phyloP scores from a whole-genome alignment of 2,797 vertebrate species.

The Coregonus suidteri region DNA sequence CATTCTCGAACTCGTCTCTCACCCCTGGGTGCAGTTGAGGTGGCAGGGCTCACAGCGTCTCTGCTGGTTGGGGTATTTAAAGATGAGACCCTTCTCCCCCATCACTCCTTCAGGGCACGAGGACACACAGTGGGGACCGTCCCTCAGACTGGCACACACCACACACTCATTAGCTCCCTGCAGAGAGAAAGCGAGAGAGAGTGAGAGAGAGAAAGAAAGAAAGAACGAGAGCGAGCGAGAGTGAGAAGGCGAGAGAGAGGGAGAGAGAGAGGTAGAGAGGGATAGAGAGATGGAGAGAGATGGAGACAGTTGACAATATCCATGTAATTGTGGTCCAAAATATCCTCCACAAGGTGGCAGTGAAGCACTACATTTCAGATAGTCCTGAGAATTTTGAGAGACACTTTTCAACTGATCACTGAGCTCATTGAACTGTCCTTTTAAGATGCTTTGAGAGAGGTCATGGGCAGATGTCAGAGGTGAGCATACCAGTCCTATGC shows the following conservation, averaged over 20 bases:
- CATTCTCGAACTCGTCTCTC: slow-evolving; percentile 36
- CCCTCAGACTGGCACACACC: slow-evolving; percentile 80
- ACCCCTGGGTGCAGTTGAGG: slow-evolving; percentile 90
- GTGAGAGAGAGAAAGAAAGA: slow-evolving; percentile 1
- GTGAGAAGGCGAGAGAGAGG: no score
- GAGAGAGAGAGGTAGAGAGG: no score
- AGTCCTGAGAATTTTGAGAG: neutral
- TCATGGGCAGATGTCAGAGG: neutral
- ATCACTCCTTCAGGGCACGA: slow-evolving; percentile 86
- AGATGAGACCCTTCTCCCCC: slow-evolving; percentile 87
- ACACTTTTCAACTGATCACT: neutral
- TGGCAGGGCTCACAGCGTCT: slow-evolving; percentile 86
- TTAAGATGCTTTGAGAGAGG: neutral
- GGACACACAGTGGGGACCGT: slow-evolving; percentile 91
- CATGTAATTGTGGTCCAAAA: neutral
- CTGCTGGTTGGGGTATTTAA: slow-evolving; percentile 83
- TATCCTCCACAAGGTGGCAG: slow-evolving; percentile 47
- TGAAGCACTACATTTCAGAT: neutral
- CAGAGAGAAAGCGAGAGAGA: neutral
- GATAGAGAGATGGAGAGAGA: neutral
- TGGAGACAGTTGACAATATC: neutral
- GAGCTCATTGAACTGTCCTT: neutral
- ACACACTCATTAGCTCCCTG: slow-evolving; percentile 88
- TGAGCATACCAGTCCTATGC: slow-evolving; percentile 82
- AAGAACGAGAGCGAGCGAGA: neutral